Conservation (phyloP, 2,888 invertebrate species). For the Allygus modestus region DNA sequence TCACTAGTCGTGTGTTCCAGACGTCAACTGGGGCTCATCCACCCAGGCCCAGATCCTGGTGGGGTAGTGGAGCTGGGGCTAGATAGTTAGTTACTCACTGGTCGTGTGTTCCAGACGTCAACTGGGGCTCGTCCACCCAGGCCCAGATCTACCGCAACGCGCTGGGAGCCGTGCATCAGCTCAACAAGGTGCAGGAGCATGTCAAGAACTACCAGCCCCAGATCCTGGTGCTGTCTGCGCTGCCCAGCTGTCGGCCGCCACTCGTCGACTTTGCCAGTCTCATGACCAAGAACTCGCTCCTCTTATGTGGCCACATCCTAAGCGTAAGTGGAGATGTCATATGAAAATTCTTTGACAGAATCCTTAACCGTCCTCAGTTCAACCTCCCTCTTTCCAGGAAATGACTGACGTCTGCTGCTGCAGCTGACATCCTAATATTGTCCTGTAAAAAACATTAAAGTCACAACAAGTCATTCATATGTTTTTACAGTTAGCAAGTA, state of each 20-base stretch:
- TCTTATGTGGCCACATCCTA: slow-evolving; percentile 95
- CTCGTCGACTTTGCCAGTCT: slow-evolving; percentile 95
- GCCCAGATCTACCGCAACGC: slow-evolving; percentile 98
- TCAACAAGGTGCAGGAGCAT: slow-evolving; percentile 95
- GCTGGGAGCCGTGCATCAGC: slow-evolving; percentile 90
- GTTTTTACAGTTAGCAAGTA: too few relatives aligned
- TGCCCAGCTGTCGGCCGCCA: slow-evolving; percentile 92
- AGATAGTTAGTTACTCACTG: too few relatives aligned
- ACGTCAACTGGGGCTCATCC: too few relatives aligned
- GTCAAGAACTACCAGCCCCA: slow-evolving; percentile 96
- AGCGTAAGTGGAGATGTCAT: slow-evolving; percentile 77
- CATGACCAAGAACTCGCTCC: slow-evolving; percentile 94
- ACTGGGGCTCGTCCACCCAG: slow-evolving; percentile 99
- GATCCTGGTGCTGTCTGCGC: slow-evolving; percentile 92
- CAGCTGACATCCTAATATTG: too few relatives aligned
- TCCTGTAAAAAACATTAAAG: too few relatives aligned
- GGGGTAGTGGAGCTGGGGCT: too few relatives aligned
- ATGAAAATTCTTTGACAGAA: too few relatives aligned
- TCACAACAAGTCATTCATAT: too few relatives aligned
- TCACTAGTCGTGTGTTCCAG: too few relatives aligned
- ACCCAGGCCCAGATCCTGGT: too few relatives aligned
- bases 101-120: slow-evolving; percentile 92
- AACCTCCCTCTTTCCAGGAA: too few relatives aligned
- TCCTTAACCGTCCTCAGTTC: neutral
- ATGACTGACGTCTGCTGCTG: too few relatives aligned